These are phyloP conservation scores for Acanthacorydalis orientalis DNA, from an alignment of 2,888 invertebrate species.

Conservation along the genomic window DNA sequence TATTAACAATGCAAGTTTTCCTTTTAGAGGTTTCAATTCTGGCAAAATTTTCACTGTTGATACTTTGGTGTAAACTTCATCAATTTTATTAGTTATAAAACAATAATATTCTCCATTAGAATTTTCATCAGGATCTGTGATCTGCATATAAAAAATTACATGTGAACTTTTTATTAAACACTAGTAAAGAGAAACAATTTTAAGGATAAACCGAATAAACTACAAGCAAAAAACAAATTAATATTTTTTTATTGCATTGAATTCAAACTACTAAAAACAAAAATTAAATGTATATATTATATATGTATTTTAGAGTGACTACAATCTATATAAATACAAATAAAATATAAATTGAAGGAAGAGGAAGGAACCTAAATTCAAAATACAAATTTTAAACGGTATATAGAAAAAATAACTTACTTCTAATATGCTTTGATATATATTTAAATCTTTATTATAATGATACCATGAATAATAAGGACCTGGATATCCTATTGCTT, in stretches of 20 bases:
- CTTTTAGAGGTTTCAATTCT: neutral
- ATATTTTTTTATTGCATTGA: too few relatives aligned
- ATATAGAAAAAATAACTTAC: too few relatives aligned
- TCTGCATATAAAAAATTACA: constrained; percentile 8
- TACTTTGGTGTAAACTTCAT: neutral
- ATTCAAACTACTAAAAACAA: too few relatives aligned
- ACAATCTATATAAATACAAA: too few relatives aligned
- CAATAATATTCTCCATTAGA: constrained; percentile 13
- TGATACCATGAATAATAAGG: constrained; percentile 13
- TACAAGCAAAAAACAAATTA: too few relatives aligned
- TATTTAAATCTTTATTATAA: constrained; percentile 8
- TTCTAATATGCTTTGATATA: constrained; percentile 7
- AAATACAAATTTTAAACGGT: neutral
- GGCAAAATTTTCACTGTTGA: neutral
- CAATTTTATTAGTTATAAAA: neutral
- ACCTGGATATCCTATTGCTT: constrained; percentile 11
- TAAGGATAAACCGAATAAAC: too few relatives aligned
- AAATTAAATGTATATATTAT: too few relatives aligned
- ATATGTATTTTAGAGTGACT: too few relatives aligned
- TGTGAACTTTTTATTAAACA: neutral
- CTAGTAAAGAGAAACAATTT: too few relatives aligned
- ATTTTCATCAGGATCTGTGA: constrained; percentile 4
- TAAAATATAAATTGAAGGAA: neutral
- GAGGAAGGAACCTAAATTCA: too few relatives aligned
- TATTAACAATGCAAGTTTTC: constrained; percentile 18